phyloP scores from a whole-genome alignment of 2,113 vertebrate genomes.

The Ginglymostoma cirratum region DNA sequence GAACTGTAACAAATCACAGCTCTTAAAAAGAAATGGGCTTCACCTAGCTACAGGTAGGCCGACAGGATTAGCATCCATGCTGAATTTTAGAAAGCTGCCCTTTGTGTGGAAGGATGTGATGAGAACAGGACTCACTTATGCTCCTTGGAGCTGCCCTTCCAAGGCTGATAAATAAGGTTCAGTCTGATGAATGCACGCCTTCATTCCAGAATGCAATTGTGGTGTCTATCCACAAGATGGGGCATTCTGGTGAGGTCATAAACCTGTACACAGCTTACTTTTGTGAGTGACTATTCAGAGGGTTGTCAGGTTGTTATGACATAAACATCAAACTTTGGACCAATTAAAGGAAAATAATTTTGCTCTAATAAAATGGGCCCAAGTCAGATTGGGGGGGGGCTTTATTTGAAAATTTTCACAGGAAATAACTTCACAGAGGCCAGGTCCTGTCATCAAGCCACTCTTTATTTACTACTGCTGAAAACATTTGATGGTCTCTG shows the following conservation, averaged over 20 bases:
- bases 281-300: neutral
- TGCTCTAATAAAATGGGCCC: neutral
- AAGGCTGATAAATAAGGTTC: neutral
- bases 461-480: too few relatives aligned
- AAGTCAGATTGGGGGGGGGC: neutral
- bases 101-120: too few relatives aligned
- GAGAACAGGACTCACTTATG: neutral
- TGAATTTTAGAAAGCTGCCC: too few relatives aligned
- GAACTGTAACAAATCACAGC: too few relatives aligned
- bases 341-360: neutral
- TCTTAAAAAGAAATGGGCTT: too few relatives aligned
- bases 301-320: neutral
- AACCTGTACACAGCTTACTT: neutral
- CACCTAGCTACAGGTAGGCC: too few relatives aligned
- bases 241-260: neutral
- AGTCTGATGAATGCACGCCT: neutral
- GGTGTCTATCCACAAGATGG: neutral
- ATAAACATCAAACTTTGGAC: neutral
- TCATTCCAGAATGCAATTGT: neutral
- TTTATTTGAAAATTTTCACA: neutral
- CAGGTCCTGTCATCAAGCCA: too few relatives aligned
- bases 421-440: neutral
- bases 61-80: too few relatives aligned
- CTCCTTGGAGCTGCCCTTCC: neutral
- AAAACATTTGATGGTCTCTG: too few relatives aligned